Conservation (phyloP, 2,797 vertebrate genomes). For the Sibirionetta formosa region DNA sequence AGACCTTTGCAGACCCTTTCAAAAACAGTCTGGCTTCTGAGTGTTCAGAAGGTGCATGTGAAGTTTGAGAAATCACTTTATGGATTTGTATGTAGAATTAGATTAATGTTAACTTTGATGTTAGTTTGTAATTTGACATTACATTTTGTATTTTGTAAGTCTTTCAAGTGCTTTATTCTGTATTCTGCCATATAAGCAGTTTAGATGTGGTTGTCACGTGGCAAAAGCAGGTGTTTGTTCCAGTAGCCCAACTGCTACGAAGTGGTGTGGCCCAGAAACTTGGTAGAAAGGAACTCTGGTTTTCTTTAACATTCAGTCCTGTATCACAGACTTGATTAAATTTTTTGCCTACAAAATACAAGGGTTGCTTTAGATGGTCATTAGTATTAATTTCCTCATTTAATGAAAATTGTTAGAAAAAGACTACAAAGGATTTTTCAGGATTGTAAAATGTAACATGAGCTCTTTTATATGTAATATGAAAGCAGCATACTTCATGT, state of each 20-base stretch:
- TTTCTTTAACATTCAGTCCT: background rate
- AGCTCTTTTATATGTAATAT: background rate
- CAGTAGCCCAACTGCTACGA: constrained; percentile 74
- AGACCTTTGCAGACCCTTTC: background rate
- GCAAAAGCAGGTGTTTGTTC: constrained; percentile 72
- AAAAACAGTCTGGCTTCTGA: background rate
- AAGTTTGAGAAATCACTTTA: background rate
- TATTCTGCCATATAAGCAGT: constrained; percentile 70
- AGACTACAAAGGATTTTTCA: background rate
- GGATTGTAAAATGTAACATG: background rate
- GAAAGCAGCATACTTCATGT: background rate
- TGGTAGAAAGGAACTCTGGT: background rate
- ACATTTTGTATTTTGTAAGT: background rate
- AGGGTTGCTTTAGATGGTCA: background rate
- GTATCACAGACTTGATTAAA: background rate
- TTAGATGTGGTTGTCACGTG: constrained; percentile 75
- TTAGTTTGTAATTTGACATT: background rate
- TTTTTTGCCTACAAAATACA: background rate
- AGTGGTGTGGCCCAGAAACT: background rate
- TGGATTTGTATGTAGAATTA: background rate
- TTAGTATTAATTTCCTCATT: background rate
- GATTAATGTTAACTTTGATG: background rate
- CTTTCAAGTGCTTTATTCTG: background rate
- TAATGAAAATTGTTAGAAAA: background rate
- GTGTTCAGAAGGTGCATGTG: background rate